Evolutionary conservation across 2,797 vertebrate genomes (phyloP).

Genomic region (Oreochromis mossambicus): DNA sequence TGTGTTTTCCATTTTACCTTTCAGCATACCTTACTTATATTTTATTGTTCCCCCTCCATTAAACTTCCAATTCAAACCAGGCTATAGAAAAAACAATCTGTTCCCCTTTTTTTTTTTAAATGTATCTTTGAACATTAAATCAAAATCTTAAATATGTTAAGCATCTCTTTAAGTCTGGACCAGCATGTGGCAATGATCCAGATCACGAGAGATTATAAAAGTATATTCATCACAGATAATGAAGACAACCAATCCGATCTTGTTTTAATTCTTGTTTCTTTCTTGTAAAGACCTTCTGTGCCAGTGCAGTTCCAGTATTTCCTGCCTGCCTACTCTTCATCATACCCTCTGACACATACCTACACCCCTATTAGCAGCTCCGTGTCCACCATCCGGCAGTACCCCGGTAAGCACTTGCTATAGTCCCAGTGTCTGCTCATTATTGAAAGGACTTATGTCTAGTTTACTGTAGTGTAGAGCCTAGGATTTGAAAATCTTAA

Average conservation of each 20-base stretch:
- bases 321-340: constrained; percentile 88
- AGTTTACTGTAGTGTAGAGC: neutral
- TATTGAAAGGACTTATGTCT: neutral
- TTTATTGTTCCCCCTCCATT: neutral
- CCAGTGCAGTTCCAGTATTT: constrained; percentile 98
- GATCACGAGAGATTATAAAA: neutral
- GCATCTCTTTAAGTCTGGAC: neutral
- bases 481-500: neutral
- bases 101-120: neutral
- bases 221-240: too few species aligned
- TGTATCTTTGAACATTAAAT: neutral
- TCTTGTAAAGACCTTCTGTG: constrained; percentile 82
- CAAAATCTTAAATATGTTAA: neutral
- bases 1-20: neutral
- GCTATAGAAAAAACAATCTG: neutral
- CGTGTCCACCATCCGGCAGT: constrained; percentile 93
- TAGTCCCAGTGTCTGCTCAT: neutral
- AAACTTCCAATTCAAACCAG: neutral
- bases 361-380: constrained; percentile 98
- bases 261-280: neutral
- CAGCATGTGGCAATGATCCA: neutral
- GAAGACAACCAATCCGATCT: neutral
- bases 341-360: constrained; percentile 91
- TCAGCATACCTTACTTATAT: neutral
- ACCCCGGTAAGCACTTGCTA: constrained; percentile 81